Percentiles rank a stretch among this genome's conserved stretches.
phyloP scores from a whole-genome alignment of 23 tunicate species.

The Halocynthia aurantium region DNA sequence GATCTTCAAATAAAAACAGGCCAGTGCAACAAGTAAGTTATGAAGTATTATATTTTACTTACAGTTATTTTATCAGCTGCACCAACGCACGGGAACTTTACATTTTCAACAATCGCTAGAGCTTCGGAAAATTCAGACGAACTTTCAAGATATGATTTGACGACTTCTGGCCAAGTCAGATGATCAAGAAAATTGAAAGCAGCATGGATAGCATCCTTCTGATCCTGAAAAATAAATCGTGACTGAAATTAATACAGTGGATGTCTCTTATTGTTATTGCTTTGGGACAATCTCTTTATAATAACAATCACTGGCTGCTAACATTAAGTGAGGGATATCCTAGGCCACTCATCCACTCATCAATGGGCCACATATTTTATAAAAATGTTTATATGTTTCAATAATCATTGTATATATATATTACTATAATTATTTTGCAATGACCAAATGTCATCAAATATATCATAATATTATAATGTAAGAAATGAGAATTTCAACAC shows the following conservation, averaged over 20 bases:
- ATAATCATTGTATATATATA: too few species aligned
- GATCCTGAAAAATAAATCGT: slow-evolving; percentile 28
- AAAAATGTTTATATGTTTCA: too few species aligned
- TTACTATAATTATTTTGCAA: too few species aligned
- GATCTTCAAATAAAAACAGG: too few species aligned
- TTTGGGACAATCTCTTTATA: too few species aligned
- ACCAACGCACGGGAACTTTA: slow-evolving; percentile 56
- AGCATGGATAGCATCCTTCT: slow-evolving; percentile 57
- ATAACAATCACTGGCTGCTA: too few species aligned
- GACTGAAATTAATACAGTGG: neutral
- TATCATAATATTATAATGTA: too few species aligned
- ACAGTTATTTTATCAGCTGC: slow-evolving; percentile 62
- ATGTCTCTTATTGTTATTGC: neutral
- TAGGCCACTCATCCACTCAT: too few species aligned
- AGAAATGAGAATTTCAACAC: too few species aligned
- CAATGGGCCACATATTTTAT: too few species aligned
- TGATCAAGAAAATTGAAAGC: slow-evolving; percentile 59
- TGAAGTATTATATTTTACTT: neutral
- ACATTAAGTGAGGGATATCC: too few species aligned
- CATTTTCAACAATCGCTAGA: slow-evolving; percentile 34
- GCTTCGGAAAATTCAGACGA: slow-evolving; percentile 28
- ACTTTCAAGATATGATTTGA: slow-evolving; percentile 55
- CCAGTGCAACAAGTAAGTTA: neutral
- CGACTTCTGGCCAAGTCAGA: slow-evolving; percentile 84
- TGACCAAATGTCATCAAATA: too few species aligned